Conservation (phyloP, 2,113 vertebrate genomes). For the Gavia stellata region DNA sequence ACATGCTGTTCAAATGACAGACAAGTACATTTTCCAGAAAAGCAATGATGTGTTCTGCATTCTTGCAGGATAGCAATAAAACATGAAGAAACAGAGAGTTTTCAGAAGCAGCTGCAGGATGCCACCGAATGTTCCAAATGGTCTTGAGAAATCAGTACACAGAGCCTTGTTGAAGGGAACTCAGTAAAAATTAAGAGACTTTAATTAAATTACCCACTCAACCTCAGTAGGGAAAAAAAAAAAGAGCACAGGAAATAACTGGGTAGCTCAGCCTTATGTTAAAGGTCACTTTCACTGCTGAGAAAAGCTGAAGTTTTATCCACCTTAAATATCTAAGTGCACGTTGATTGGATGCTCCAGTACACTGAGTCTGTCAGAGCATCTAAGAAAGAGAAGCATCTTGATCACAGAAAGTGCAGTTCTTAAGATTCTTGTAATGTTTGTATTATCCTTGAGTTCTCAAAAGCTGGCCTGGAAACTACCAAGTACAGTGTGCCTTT, state of each 20-base stretch:
- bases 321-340: background rate
- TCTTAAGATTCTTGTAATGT: background rate
- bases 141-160: background rate
- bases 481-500: conserved; percentile 9
- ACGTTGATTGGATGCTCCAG: background rate
- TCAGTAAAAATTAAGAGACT: background rate
- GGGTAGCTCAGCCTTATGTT: background rate
- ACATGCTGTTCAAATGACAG: background rate
- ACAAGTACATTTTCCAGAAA: background rate
- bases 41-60: background rate
- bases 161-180: background rate
- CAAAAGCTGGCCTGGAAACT: conserved; percentile 34
- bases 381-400: background rate
- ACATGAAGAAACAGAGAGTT: background rate
- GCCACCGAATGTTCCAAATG: background rate
- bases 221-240: background rate
- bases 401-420: background rate
- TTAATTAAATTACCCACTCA: background rate
- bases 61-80: background rate
- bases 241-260: background rate
- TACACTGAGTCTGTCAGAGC: background rate
- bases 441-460: background rate
- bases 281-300: background rate
- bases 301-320: background rate
- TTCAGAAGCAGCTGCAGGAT: background rate